Base-by-base conservation (phyloP, 2,113 vertebrate species). In the Leucoraja erinaceus region DNA sequence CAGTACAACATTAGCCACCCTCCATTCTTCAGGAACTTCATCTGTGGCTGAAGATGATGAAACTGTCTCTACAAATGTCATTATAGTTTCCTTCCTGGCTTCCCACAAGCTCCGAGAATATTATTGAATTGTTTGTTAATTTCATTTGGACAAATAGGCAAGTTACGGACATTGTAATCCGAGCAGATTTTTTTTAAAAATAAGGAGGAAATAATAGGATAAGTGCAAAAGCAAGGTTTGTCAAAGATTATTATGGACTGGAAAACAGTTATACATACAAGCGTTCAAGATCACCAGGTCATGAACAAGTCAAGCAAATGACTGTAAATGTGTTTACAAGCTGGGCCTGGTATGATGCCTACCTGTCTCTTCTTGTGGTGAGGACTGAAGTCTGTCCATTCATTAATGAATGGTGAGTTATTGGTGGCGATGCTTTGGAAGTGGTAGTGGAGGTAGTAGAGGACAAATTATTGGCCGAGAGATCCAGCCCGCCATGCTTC, bases 401-500 rank as follows among this genome's bases (percentile, higher is more conserved):
- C 96, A 98, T 97, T 95, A 98, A 97, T 95, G 98, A 97, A 96
- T 99, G 98, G 96, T 99, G 99, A 93, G 98, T 97, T 96, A 99
- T 97, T 95, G 99, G 99, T 94, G 99, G 98, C 92, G 99, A 99
- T 93, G 97, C 97, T 99, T 99, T 99, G 98, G 98, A 98, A 95
- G 97, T 96, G 96, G 97, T 98, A 95, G 97, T 98, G 97, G 98
- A 99, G 98, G 98, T 99, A 98, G 98, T 98, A 97, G 98, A 98
- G 95, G 97, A 98, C 95, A 97, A 97, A 97, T 97, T 98, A 97
- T 97, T 98, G 95, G 98, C 99, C 95, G 98, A 98, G 96, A 99
- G 98, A 97, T 99, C 98, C 95, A 99, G 96, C 94, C 98, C 98
- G 95, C 97, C 97, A 93, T 98, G 97, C 95, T 98, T 98, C 95